phyloP scores from a whole-genome alignment of 2,888 invertebrate genomes.

The Conus canariensis region DNA sequence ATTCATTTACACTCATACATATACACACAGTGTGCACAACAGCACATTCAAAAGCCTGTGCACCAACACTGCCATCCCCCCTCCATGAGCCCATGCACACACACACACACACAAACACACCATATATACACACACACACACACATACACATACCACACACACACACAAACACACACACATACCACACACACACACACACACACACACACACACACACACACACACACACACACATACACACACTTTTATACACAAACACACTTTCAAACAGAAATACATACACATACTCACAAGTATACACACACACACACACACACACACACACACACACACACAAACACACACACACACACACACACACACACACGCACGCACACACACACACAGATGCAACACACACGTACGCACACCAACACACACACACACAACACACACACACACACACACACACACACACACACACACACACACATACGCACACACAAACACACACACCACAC shows the following conservation, averaged over 20 bases:
- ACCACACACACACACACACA: not conserved
- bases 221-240: not conserved
- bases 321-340: slow-evolving; percentile 23
- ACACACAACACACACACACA: not conserved
- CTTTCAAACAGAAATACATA: not conserved
- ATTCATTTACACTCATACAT: not conserved
- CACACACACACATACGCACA: slow-evolving; percentile 14
- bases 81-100: not conserved
- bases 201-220: not conserved
- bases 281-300: not conserved
- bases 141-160: not conserved
- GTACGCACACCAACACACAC: not conserved
- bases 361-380: not conserved
- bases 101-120: not conserved
- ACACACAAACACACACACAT: not conserved
- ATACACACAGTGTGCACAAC: not conserved
- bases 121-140: slow-evolving; percentile 1
- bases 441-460: slow-evolving; percentile 18
- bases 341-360: not conserved
- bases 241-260: not conserved
- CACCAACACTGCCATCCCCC: too few species aligned
- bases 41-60: too few species aligned
- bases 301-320: not conserved
- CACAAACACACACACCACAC: slow-evolving; percentile 1
- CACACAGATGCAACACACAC: not conserved